Evolutionary conservation across 2,888 invertebrate genomes (phyloP).

Genomic region (Pediacus dermestoides): DNA sequence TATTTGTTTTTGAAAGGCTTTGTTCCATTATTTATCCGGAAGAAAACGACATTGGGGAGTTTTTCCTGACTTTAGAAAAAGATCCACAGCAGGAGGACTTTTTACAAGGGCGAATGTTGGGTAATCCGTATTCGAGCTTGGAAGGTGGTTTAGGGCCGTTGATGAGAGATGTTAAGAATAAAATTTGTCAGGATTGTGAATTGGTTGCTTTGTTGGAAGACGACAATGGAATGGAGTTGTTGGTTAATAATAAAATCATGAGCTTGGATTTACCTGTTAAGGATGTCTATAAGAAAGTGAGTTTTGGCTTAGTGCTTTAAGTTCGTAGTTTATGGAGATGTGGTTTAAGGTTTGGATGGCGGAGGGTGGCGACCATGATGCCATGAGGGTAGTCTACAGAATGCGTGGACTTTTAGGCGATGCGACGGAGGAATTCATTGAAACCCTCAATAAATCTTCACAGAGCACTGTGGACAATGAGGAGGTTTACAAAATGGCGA

Average conservation of each 20-base stretch:
- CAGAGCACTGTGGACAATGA: constrained; percentile 89
- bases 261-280: constrained; percentile 94
- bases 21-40: constrained; percentile 97
- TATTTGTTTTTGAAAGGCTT: constrained; percentile 94
- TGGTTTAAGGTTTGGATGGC: constrained; percentile 89
- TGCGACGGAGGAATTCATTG: constrained; percentile 98
- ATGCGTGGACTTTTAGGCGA: constrained; percentile 97
- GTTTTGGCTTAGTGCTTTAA: constrained; percentile 15
- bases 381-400: constrained; percentile 96
- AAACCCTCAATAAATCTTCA: constrained; percentile 83
- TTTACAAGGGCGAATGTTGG: constrained; percentile 93
- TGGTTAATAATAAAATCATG: constrained; percentile 98
- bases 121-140: constrained; percentile 93
- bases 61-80: constrained; percentile 93
- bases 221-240: constrained; percentile 96
- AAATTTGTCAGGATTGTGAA: constrained; percentile 97
- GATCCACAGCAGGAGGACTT: constrained; percentile 99
- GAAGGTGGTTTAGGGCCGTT: constrained; percentile 94
- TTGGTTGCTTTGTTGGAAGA: constrained; percentile 96
- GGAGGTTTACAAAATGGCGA: constrained; percentile 87
- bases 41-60: constrained; percentile 95
- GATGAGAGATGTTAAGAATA: constrained; percentile 98
- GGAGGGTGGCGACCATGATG: constrained; percentile 87
- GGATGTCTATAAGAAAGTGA: constrained; percentile 75
- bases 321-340: constrained; percentile 9